Base-by-base conservation (phyloP, 2,888 invertebrate species). In the Tetrapedia diversipes region DNA sequence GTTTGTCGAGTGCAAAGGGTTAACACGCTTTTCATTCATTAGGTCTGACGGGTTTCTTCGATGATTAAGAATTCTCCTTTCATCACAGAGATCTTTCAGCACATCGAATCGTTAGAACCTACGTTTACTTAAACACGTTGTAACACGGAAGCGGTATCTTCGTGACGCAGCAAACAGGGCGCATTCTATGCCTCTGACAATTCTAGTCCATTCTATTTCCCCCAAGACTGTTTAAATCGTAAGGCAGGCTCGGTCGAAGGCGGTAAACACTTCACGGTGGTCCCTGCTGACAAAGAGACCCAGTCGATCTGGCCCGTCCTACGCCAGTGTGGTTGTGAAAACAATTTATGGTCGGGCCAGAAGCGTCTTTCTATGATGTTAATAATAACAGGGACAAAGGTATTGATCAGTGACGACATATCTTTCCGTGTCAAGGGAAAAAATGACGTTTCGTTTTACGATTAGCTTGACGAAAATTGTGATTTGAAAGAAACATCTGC, bases 221-320 rank as follows among this genome's bases (percentile, higher is more conserved):
- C 41, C 29, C 22, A n/a, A 57, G 68, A 29, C 65, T 57, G 61
- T 71, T 76, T 45, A 49, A 63, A 63, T 67, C 59, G 63, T 67
- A 49, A 39, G 27, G 60, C 47, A n/a, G 39, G 51, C 71, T 63
- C 41, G 27, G 54, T 70, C 34, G 32, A 54, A 72, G 37, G 51
- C 53, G 57, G 69, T 79, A 82, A 83, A 82, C 79, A 82, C 82
- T 81, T 82, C 80, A 69, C 65, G 82, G 82, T 83, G 82, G 82
- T 83, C 82, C 60, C 56, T 47, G 47, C 69, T 67, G 77, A 66
- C 79, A 77, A 64, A 79, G 77, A 54, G 57, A 60, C 73, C 66
- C 68, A 72, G 79, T 81, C 69, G 64, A 74, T 54, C 65, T 53
- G 11, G 29, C 34, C 45, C 27, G 47, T 27, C 70, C 24, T 47